phyloP scores from a whole-genome alignment of 1,140 invertebrate genomes.

The Meloidogyne floridensis region DNA sequence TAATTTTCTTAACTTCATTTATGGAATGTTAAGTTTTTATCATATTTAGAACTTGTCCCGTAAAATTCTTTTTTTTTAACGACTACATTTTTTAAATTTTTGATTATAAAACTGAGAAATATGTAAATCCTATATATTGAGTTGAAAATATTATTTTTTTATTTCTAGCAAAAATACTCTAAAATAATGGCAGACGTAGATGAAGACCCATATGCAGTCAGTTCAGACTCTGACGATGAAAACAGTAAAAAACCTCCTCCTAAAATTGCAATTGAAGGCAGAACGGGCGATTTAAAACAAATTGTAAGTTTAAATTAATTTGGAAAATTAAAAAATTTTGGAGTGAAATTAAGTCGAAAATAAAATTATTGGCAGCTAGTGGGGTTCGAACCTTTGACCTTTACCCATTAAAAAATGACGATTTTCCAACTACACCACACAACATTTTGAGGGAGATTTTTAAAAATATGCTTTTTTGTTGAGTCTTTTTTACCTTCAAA shows the following conservation, averaged over 20 bases:
- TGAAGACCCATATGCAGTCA: constrained; percentile 64
- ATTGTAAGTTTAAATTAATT: constrained; percentile 48
- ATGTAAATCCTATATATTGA: neutral
- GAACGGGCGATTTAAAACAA: constrained; percentile 56
- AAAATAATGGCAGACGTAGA: constrained; percentile 35
- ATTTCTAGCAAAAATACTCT: neutral
- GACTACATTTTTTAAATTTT: neutral
- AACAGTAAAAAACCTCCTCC: constrained; percentile 58
- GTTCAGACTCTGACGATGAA: constrained; percentile 64
- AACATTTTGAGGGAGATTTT: no score
- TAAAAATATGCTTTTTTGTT: no score
- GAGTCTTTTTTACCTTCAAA: no score
- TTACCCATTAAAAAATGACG: no score
- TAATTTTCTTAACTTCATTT: no score
- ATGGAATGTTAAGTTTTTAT: no score
- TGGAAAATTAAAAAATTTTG: neutral
- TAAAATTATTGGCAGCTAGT: neutral
- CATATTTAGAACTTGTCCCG: no score
- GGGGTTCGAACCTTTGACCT: neutral
- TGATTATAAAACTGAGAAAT: neutral
- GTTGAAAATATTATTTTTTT: constrained; percentile 9
- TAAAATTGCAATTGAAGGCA: constrained; percentile 62
- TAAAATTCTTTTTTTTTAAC: neutral
- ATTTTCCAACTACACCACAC: no score
- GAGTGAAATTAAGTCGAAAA: neutral